Base-by-base conservation (phyloP, 1,140 invertebrate species). In the Battus philenor region DNA sequence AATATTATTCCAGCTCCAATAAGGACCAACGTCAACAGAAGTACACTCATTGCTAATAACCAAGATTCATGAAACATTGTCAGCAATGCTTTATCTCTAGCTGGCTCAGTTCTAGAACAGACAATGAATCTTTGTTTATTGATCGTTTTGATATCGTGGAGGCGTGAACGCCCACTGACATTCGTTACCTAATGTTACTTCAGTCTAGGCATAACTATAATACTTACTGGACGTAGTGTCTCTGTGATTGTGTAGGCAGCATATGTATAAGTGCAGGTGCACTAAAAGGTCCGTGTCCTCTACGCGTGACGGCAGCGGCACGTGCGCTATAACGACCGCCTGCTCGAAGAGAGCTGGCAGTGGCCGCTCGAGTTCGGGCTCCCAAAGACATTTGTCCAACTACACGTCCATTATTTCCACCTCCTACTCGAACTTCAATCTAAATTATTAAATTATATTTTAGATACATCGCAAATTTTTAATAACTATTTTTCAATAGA, bases 51-150 rank as follows among this genome's bases (percentile, higher is more conserved):
- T 39, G 69, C 71, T 59, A 85, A 47, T 16, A 85, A 59, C 81
- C 78, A 85, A 54, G 81, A 82, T 76, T 85, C 81, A 67, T 82
- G 81, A 59, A 85, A 85, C 59, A 85, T 73, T 54, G 78, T 70
- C 52, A 79, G 62, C 63, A 81, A 78, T 44, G 76, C 75, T 57
- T 85, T 85, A 51, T 82, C 78, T 51, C 69, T 79, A 8, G 81
- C 71, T 45, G 78, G 81, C 61, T 85, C 81, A 46, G 78, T 85
- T 59, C 81, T 85, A 57, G 59, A 84, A 41, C 24, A 41, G 27
- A 41, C 29, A 33, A 33, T 29, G 24, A 13, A 29, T 27, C 22
- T 39, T 29, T 9, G 8, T 29, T 41, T 41, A 41, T 41, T 27
- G 38, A n/a, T n/a, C n/a, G n/a, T n/a, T n/a, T n/a, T n/a, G 20